Evolutionary conservation across 2,888 invertebrate species (phyloP), one percentile per base, ranked within the genome.

Genomic region (Abrostola tripartita): DNA sequence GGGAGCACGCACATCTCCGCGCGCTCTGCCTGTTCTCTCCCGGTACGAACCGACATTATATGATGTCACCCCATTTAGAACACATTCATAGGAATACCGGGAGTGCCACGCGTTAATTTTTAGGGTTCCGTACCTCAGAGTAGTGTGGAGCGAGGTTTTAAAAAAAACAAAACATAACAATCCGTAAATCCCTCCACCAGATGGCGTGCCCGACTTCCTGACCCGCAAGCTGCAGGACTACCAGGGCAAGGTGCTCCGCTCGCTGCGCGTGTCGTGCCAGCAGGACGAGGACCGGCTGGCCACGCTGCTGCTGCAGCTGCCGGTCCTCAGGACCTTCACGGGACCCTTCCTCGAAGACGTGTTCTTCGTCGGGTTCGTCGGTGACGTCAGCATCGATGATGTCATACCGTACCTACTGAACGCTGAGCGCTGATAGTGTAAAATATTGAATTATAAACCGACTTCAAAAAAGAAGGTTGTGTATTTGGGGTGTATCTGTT

Each of bases 301-400:
- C 40, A 95, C 96, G 42, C 92, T 97, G 44, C 91, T 97, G 35
- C 91, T 97, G 52, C 96, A 96, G 86, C 95, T 98, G 66, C 96
- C 97, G 0, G 96, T 96, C 6, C 90, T 98, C 36, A 95, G 97
- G 76, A 96, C 96, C 76, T 96, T 97, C 86, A 96, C 97, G 62
- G 96, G 97, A 1, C 93, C 96, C 11, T 96, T 97, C 68, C 95
- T 99, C 59, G 99, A 99, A 90, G 98, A 99, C 85, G 95, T 99
- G 60, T 99, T 99, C 95, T 99, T 99, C 87, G 97, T 98, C 5
- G 98, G 98, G 56, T 96, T 99, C 69, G 97, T 98, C 53, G 99
- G 98, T 6, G 98, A 97, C 89, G 98, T 99, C 81, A 98, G 98
- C 92, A 98, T 99, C 67, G 98, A 99, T 86, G 98, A 97, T 85